Base-by-base conservation (phyloP, 1,140 invertebrate species). In the Drosophila hydei region DNA sequence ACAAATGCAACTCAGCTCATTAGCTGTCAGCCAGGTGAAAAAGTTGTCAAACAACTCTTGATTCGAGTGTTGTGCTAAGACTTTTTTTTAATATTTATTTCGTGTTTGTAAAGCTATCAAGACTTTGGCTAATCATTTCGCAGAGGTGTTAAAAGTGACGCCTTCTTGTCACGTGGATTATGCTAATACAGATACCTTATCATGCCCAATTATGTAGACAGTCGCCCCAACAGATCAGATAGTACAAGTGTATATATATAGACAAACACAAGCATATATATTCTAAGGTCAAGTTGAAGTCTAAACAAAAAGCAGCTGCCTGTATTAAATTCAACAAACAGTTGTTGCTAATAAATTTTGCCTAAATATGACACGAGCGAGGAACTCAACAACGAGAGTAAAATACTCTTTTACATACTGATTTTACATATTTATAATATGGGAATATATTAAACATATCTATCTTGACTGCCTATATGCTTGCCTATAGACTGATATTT, bases 161-260 rank as follows among this genome's bases (percentile, higher is more conserved):
- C 79, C 79, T 60, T 27, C 12, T 58, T 71, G 45, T 56, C 38
- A 38, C 33, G 36, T 40, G 79, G 43, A 59, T 69, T 79, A 73
- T 85, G 79, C 76, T 69, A 83, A 83, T 72, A 47, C 23, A 64
- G 75, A 72, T 84, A 64, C 40, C 75, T 79, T 79, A 84, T 84
- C 72, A 62, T 36, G 55, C 16, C 47, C 30, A 62, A 69, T 70
- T 79, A 84, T 74, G 56, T 48, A 72, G 65, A 75, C 68, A 75
- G 38, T 48, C 9, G 14, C 8, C 9, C 12, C 23, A 9, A 12
- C 12, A 19, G 54, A 11, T 23, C 38, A 16, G 12, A 33, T 12
- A 30, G 4, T 19, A 43, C 42, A 18, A 27, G 47, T 21, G 58
- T 40, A 50, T n/a, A 58, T 19, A 52, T 40, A 42, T 12, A 23